A percentile compares a stretch with the other conserved stretches of the same genome.
Evolutionary conservation across 2,797 vertebrate genomes (phyloP).

Genomic region (Tangara arthus): DNA sequence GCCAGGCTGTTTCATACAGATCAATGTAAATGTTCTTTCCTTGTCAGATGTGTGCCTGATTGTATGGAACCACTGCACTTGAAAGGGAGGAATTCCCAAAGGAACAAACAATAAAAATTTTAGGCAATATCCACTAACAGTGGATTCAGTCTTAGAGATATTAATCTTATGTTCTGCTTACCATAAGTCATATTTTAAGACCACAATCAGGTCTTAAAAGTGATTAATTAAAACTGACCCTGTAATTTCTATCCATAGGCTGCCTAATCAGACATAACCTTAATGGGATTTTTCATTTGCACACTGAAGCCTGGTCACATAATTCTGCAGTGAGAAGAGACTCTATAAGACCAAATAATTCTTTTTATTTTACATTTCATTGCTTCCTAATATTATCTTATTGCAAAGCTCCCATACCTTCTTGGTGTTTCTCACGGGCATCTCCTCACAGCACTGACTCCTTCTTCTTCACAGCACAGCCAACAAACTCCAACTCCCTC

Average conservation of each 20-base stretch:
- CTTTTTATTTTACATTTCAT: neutral
- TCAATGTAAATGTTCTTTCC: neutral
- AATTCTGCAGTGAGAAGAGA: neutral
- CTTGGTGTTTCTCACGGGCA: neutral
- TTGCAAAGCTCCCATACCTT: neutral
- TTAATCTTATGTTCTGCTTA: neutral
- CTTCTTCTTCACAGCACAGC: neutral
- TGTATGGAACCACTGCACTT: neutral
- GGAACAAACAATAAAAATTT: neutral
- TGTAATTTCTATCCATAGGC: neutral
- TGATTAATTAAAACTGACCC: neutral
- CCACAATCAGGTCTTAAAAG: neutral
- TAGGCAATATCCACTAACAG: neutral
- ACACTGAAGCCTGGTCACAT: neutral
- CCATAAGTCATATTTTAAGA: neutral
- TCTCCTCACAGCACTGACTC: neutral
- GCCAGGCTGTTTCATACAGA: neutral
- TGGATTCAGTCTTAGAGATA: neutral
- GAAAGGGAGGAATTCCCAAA: neutral
- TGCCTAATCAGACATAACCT: neutral
- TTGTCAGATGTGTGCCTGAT: neutral
- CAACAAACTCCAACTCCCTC: neutral
- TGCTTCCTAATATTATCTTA: neutral
- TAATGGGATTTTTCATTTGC: neutral
- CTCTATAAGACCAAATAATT: neutral